Evolutionary conservation across 2,888 invertebrate genomes (phyloP).

Genomic region (Norana najaformis): DNA sequence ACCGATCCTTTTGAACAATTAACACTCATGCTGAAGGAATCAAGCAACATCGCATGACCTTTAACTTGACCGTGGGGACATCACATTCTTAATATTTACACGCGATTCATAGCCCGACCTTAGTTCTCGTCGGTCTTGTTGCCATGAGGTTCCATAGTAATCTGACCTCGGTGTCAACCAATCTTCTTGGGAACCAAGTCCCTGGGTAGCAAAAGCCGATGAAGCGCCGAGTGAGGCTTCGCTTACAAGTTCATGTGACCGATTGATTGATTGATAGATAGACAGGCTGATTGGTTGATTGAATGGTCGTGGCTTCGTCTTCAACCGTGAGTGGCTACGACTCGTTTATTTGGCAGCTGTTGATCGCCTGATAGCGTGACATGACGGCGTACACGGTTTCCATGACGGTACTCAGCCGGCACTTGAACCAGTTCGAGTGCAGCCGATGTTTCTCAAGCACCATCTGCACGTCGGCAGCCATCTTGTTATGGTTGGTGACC

Average conservation of each 20-base stretch:
- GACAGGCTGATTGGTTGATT: not conserved
- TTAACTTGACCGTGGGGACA: too few relatives aligned
- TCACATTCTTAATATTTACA: not conserved
- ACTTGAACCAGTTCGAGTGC: conserved; percentile 43
- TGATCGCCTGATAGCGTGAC: conserved; percentile 21
- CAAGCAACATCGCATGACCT: not conserved
- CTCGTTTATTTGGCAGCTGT: not conserved
- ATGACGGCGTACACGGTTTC: conserved; percentile 39
- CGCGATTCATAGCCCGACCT: not conserved
- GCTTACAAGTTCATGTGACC: not conserved
- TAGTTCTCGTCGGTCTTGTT: not conserved
- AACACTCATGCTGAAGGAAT: not conserved
- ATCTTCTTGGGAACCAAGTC: not conserved
- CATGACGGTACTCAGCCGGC: conserved; percentile 41
- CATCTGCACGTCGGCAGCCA: conserved; percentile 36
- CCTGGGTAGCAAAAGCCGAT: not conserved
- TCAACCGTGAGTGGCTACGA: not conserved
- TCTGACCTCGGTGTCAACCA: not conserved
- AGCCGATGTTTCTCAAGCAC: conserved; percentile 35
- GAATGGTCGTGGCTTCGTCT: not conserved
- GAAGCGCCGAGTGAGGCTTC: not conserved
- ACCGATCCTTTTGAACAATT: not conserved
- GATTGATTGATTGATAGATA: not conserved
- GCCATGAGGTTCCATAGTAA: not conserved
- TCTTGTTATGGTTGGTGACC: conserved; percentile 39